phyloP scores from a whole-genome alignment of 2,797 vertebrate species.

The Neomorphus geoffroyi region DNA sequence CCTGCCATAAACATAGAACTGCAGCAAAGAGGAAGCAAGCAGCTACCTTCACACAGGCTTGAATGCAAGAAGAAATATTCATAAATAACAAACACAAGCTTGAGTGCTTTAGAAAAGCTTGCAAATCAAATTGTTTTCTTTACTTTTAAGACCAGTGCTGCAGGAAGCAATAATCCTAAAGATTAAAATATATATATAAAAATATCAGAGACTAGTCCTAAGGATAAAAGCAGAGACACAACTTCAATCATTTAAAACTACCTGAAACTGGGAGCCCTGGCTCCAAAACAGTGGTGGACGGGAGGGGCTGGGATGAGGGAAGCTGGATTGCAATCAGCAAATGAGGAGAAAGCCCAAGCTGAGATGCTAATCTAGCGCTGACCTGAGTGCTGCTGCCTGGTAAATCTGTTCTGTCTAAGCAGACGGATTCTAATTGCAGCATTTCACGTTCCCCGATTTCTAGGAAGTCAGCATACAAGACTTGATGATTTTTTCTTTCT shows the following conservation, averaged over 20 bases:
- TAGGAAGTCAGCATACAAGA: background rate
- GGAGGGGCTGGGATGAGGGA: background rate
- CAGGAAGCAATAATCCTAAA: slow-evolving; percentile 58
- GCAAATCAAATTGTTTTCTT: slow-evolving; percentile 61
- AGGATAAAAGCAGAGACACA: slow-evolving; percentile 43
- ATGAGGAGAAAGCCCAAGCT: background rate
- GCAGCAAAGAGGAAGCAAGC: background rate
- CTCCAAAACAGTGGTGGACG: background rate
- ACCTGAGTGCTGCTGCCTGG: background rate
- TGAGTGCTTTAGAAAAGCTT: background rate
- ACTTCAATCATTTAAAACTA: slow-evolving; percentile 43
- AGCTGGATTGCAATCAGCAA: background rate
- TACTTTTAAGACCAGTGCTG: slow-evolving; percentile 58
- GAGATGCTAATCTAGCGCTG: slow-evolving; percentile 23
- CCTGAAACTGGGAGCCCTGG: slow-evolving; percentile 13
- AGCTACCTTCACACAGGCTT: background rate
- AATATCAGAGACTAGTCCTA: slow-evolving; percentile 7
- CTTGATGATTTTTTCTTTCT: slow-evolving; percentile 3
- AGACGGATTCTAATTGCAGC: background rate
- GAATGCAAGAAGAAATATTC: background rate
- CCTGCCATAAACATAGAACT: background rate
- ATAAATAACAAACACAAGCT: slow-evolving; percentile 2
- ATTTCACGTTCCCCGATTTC: background rate
- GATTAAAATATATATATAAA: slow-evolving; percentile 26
- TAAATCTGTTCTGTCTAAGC: background rate